Evolutionary conservation across 2,113 vertebrate genomes (phyloP).

Genomic region (Myanophis thanlyinensis): DNA sequence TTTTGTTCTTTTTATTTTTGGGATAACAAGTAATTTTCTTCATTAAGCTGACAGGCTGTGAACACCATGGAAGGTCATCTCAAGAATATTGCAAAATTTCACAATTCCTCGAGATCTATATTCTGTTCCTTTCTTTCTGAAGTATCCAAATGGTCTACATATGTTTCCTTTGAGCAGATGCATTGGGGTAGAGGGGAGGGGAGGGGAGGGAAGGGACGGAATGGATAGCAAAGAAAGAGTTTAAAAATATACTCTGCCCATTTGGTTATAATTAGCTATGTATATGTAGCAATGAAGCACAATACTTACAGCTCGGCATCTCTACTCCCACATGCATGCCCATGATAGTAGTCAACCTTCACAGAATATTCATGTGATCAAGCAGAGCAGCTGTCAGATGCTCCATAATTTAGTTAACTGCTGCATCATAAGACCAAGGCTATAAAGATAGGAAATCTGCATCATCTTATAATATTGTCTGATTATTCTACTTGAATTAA

Average conservation of each 20-base stretch:
- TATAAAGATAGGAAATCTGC: constrained; percentile 24
- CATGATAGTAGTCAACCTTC: constrained; percentile 67
- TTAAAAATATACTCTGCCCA: constrained; percentile 44
- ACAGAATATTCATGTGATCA: constrained; percentile 50
- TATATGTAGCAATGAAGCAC: constrained; percentile 53
- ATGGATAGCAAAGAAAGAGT: constrained; percentile 28
- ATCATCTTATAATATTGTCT: constrained; percentile 24
- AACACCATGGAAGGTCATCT: background rate
- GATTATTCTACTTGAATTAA: background rate
- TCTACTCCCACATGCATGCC: constrained; percentile 44
- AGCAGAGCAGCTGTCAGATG: constrained; percentile 54
- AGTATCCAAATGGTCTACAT: constrained; percentile 35
- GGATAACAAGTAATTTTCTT: background rate
- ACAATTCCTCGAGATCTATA: constrained; percentile 7
- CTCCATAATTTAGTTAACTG: constrained; percentile 47
- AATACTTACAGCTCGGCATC: constrained; percentile 49
- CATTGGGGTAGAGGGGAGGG: background rate
- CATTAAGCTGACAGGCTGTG: background rate
- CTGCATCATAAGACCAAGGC: constrained; percentile 42
- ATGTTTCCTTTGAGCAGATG: constrained; percentile 35
- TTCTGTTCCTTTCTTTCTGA: constrained; percentile 23
- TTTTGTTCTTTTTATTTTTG: background rate
- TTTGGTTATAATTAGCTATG: constrained; percentile 64
- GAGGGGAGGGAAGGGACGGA: background rate
- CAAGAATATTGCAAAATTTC: background rate